Percentiles rank a stretch among this genome's conserved stretches.
Evolutionary conservation across 2,113 vertebrate genomes (phyloP).

Genomic region (Callospermophilus lateralis): DNA sequence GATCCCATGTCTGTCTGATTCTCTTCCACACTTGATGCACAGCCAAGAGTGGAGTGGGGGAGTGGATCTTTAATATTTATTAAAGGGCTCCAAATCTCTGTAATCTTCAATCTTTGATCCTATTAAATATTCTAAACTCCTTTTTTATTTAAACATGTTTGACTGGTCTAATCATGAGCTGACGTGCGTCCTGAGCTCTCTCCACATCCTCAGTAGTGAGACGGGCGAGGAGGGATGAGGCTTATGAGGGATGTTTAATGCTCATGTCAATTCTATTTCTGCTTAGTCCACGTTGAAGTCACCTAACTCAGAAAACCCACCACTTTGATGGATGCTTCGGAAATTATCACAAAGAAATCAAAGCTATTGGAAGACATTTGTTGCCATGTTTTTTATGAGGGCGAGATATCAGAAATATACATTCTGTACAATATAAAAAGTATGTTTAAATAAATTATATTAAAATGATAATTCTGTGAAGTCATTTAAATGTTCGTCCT

Average conservation of each 20-base stretch:
- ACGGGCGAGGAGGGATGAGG: no score
- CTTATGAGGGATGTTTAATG: neutral
- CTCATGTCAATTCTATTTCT: constrained; percentile 12
- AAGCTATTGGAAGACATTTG: constrained; percentile 21
- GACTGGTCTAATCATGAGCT: constrained; percentile 79
- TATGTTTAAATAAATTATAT: neutral
- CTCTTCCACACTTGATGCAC: constrained; percentile 44
- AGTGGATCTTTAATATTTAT: constrained; percentile 86
- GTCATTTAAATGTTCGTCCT: constrained; percentile 23
- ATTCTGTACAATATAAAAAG: neutral
- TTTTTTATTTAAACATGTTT: constrained; percentile 88
- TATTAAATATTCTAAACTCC: constrained; percentile 86
- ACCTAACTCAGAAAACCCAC: neutral
- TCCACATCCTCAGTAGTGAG: neutral
- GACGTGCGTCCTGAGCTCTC: neutral
- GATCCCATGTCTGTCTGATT: constrained; percentile 73
- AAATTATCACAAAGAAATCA: neutral
- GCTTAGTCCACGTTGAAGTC: neutral
- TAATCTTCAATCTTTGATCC: constrained; percentile 86
- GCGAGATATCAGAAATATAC: neutral
- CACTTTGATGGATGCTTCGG: neutral
- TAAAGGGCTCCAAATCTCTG: constrained; percentile 83
- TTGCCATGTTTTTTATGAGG: neutral
- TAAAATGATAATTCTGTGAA: neutral
- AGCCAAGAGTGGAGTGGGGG: constrained; percentile 73